Conservation (phyloP, 2,888 invertebrate genomes). For the Pachycephus smyrnensis region DNA sequence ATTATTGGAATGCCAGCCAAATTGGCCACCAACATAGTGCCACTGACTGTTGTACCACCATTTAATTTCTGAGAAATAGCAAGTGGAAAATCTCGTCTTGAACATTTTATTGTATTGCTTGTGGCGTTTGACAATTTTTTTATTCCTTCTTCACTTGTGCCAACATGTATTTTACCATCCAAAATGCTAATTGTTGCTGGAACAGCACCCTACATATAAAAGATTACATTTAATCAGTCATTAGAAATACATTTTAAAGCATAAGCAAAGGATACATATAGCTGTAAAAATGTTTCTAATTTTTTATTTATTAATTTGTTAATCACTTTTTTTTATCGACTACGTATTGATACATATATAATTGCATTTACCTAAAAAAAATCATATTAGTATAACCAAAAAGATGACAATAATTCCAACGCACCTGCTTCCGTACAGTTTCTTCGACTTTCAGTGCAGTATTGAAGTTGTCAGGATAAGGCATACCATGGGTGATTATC, state of each 20-base stretch:
- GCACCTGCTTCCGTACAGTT: slow-evolving; percentile 78
- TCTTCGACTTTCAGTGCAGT: slow-evolving; percentile 87
- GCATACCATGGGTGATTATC: slow-evolving; percentile 98
- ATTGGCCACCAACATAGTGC: slow-evolving; percentile 89
- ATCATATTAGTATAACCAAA: background rate
- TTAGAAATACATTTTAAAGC: slow-evolving; percentile 27
- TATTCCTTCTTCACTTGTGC: slow-evolving; percentile 77
- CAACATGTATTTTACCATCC: slow-evolving; percentile 85
- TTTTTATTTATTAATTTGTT: background rate
- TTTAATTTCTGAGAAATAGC: slow-evolving; percentile 76
- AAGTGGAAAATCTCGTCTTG: slow-evolving; percentile 86
- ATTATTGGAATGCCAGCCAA: slow-evolving; percentile 88
- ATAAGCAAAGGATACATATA: slow-evolving; percentile 10
- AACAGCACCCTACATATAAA: slow-evolving; percentile 75
- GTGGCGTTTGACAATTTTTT: slow-evolving; percentile 71
- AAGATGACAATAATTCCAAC: slow-evolving; percentile 17
- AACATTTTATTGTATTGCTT: slow-evolving; percentile 80
- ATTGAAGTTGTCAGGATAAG: slow-evolving; percentile 89
- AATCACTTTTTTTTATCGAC: background rate
- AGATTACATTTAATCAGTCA: background rate
- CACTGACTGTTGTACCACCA: slow-evolving; percentile 97
- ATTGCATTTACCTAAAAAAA: no score
- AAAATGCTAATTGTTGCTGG: slow-evolving; percentile 96
- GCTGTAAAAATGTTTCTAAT: background rate
- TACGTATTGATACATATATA: background rate